Evolutionary conservation across 2,888 invertebrate species (phyloP), one percentile per base, ranked within the genome.

Genomic region (Cantharis rufa): DNA sequence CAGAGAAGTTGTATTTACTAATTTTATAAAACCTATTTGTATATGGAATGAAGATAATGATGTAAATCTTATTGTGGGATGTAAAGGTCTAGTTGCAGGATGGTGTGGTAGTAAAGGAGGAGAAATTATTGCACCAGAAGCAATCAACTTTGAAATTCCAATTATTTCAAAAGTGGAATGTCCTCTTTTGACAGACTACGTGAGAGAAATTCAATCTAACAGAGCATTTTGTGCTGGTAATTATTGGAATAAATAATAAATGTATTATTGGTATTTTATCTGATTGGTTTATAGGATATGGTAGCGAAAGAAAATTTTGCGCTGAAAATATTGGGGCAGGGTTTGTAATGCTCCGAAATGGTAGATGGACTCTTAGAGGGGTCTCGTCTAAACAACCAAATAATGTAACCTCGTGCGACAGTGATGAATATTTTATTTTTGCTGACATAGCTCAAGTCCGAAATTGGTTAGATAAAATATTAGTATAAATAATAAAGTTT

Each of bases 191-290:
- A 89, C 89, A 16, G 81, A 86, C 0, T 88, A 88, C 63, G 82
- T 79, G 70, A 74, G 71, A 5, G 77, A 79, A 13, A 78, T 81
- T 69, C 88, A 87, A 1, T 90, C 90, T 1, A 84, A 89, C 18
- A 91, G 87, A 21, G 93, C 92, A 0, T 89, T 93, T 62, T 93
- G 93, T 83, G 93, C 92, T 76, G 93, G 92, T 91, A 84, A 64
- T 21, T 15, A 15, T 24, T 24, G 3, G 7, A 4, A 63, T 63
- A 15, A 13, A 1, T n/a, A 5, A 24, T 24, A 5, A 3, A 13
- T 5, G 13, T 32, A 5, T 0, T 5, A 13, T 13, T 32, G 13
- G 0, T 28, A 28, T n/a, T 5, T 32, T 13, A 63, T n/a, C 4
- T 5, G 1, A 32, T n/a, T 0, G 0, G 11, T 13, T 86, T 85